Evolutionary conservation across 2,113 vertebrate species (phyloP), one percentile per base, ranked within the genome.

Genomic region (Dissostichus mawsoni): DNA sequence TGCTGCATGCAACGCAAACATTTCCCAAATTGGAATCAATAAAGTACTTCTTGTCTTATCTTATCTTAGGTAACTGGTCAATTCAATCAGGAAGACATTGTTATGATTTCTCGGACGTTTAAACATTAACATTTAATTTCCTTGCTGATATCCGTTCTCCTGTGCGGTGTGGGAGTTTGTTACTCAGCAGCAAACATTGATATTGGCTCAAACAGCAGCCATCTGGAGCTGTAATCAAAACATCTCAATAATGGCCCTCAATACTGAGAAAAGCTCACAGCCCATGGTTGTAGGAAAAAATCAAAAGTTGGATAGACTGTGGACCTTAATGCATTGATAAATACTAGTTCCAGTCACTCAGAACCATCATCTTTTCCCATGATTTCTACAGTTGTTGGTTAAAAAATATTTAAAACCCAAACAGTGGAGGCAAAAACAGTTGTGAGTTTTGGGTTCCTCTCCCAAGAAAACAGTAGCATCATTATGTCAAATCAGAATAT

Each of bases 181-280:
- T 74, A 76, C 55, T 70, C 51, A 16, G 36, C 17, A 78, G 64
- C 6, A 14, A 51, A 45, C 53, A 59, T 6, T n/a, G 53, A 67
- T 69, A 61, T 52, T 79, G 63, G 67, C 74, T 56, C 20, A 62
- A 57, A 58, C 63, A 57, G 62, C 23, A 56, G 3, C 47, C 87
- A 87, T 89, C 87, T 90, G 84, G 80, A 59, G 70, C 87, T 83
- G 87, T 57, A 62, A 81, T 85, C 74, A 84, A 63, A 88, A 85
- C 65, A 64, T 51, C 69, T 84, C 76, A 76, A 76, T 82, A 80
- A 11, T 74, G 29, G 48, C 65, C 18, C 10, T 80, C 1, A 57
- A 25, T 55, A 12, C 52, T 61, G 57, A 55, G 64, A 78, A 47
- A 75, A 11, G 41, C 66, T 51, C 17, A 9, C 13, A 73, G 61